A percentile compares a stretch with the other conserved stretches of the same genome.
Evolutionary conservation across 2,888 invertebrate species (phyloP).

Genomic region (Cynaeus angustus): DNA sequence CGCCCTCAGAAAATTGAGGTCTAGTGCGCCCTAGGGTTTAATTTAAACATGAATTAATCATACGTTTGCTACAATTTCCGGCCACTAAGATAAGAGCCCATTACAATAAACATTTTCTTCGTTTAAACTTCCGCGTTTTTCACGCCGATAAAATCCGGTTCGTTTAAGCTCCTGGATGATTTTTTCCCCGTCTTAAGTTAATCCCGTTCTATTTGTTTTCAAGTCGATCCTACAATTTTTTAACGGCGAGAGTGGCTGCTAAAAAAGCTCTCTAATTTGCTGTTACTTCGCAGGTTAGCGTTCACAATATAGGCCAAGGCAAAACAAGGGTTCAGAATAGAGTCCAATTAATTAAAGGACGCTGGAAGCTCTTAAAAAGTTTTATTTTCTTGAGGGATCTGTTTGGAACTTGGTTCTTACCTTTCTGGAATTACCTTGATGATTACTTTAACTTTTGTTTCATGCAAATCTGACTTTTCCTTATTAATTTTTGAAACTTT

Average conservation of each 20-base stretch:
- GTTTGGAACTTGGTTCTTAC: constrained; percentile 11
- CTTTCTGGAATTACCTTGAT: constrained; percentile 18
- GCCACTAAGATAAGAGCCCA: constrained; percentile 10
- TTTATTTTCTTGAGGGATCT: constrained; percentile 29
- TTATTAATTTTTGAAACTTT: background rate
- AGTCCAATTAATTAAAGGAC: constrained; percentile 31
- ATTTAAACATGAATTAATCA: constrained; percentile 35
- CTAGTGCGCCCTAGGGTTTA: constrained; percentile 22
- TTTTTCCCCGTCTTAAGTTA: constrained; percentile 2
- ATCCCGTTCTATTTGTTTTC: constrained; percentile 1
- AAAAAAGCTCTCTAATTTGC: constrained; percentile 2
- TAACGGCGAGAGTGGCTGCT: background rate
- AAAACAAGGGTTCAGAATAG: background rate
- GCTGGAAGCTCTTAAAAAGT: constrained; percentile 15
- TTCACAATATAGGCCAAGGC: constrained; percentile 3
- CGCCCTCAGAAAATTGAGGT: background rate
- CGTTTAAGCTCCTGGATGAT: background rate
- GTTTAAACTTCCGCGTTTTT: background rate
- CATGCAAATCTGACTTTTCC: background rate
- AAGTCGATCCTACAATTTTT: background rate
- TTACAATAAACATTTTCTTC: constrained; percentile 31
- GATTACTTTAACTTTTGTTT: constrained; percentile 7
- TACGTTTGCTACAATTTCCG: constrained; percentile 26
- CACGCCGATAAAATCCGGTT: background rate
- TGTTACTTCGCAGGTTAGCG: constrained; percentile 7